Base-by-base conservation (phyloP, 2,797 vertebrate species). In the Parauchenoglanis ngamensis region DNA sequence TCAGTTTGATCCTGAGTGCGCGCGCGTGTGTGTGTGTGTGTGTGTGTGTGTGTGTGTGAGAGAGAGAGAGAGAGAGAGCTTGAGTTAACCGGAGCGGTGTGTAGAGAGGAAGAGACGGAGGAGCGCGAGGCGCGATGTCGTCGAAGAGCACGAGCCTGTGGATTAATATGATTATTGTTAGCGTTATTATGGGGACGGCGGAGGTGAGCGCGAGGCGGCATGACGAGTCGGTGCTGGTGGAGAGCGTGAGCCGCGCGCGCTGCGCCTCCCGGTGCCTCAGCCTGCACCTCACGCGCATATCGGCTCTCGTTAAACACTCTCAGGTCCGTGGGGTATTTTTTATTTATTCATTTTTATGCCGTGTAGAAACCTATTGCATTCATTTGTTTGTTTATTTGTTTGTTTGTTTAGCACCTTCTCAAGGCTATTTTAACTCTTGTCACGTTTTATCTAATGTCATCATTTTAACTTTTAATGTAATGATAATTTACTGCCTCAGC, bases 251-350 rank as follows among this genome's bases (percentile, higher is more conserved):
- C 91, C 95, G 96, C 91, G 97, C 98, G 59, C 96, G 98, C 95
- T 98, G 98, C 96, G 94, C 97, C 70, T 97, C 98, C 92, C 95
- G 98, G 93, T 99, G 98, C 94, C 96, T 99, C 90, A 98, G 98
- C 83, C 95, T 99, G 93, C 98, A 99, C 95, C 97, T 98, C 95
- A 98, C 98, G 86, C 98, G 97, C 95, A 97, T 98, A 95, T 98
- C 98, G 83, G 97, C 97, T 76, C 97, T 97, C 86, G 96, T 96
- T 95, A 97, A 96, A 94, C 97, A 97, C 92, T 95, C 96, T 23
- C 98, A 98, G 98, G 98, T 99, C 19, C 78, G 90, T 35, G 85
- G 8, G 40, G 0, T 40, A 2, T 31, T 68, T 40, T 40, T 40
- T 3, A 8, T 40, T 70, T 7, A 35, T 40, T 46, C 7, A 12